Percentiles rank a stretch among this genome's conserved stretches.
phyloP scores from a whole-genome alignment of 1,140 invertebrate genomes.

The Proctacanthus coquilletti region DNA sequence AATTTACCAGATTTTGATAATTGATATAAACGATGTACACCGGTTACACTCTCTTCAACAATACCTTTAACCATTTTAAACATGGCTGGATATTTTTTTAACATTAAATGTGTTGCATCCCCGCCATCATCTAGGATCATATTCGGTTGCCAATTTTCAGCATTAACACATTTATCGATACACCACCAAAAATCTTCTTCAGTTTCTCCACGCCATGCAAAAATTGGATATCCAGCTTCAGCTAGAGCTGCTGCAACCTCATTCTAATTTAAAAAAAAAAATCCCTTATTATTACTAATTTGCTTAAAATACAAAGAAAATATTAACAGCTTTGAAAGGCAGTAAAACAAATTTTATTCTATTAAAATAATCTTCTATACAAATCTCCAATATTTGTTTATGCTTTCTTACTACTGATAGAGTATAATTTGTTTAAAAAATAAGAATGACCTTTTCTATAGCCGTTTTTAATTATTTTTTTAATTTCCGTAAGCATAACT shows the following conservation, averaged over 20 bases:
- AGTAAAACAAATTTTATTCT: no score
- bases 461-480: not conserved
- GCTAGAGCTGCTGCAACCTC: slow-evolving; percentile 94
- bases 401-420: no score
- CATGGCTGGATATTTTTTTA: slow-evolving; percentile 90
- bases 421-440: no score
- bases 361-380: no score
- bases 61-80: slow-evolving; percentile 96
- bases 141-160: slow-evolving; percentile 93
- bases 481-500: not conserved
- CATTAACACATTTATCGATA: slow-evolving; percentile 84
- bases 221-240: slow-evolving; percentile 75
- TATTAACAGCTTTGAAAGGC: no score
- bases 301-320: no score
- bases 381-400: no score
- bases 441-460: no score
- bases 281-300: not conserved
- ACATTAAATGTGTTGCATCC: slow-evolving; percentile 91
- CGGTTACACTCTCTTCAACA: slow-evolving; percentile 95
- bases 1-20: slow-evolving; percentile 88
- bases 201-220: slow-evolving; percentile 90
- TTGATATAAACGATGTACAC: slow-evolving; percentile 92
- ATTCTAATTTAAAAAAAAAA: slow-evolving; percentile 45
- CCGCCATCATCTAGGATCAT: slow-evolving; percentile 98
- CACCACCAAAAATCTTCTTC: slow-evolving; percentile 99